A percentile compares a stretch with the other conserved stretches of the same genome.
Conservation (phyloP, 1,140 invertebrate genomes). For the Trigoniulus corallinus region DNA sequence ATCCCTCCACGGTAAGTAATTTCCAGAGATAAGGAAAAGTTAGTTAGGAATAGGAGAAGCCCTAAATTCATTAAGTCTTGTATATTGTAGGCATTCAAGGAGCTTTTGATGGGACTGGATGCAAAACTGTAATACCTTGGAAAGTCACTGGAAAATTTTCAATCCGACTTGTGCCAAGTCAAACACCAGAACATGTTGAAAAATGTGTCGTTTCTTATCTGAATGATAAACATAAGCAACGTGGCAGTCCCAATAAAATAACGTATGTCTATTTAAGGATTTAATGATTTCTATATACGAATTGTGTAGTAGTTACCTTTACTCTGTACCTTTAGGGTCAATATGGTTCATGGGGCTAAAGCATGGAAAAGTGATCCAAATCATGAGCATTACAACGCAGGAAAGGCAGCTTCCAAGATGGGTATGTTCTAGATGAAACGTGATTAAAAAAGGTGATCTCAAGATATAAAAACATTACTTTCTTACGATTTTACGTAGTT, state of each 20-base stretch:
- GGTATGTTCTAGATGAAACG: slow-evolving; percentile 18
- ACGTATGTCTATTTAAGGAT: slow-evolving; percentile 34
- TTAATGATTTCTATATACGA: background rate
- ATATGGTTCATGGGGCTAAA: slow-evolving; percentile 57
- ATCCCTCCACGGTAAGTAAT: slow-evolving; percentile 60
- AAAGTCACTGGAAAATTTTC: slow-evolving; percentile 96
- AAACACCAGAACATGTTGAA: slow-evolving; percentile 57
- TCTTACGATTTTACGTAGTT: slow-evolving; percentile 31
- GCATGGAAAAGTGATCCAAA: slow-evolving; percentile 84
- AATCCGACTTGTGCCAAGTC: slow-evolving; percentile 81
- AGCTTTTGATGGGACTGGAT: slow-evolving; percentile 77
- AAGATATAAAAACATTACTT: background rate
- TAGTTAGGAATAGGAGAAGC: background rate
- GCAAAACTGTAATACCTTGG: slow-evolving; percentile 87
- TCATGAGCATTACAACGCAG: slow-evolving; percentile 82
- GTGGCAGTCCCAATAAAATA: slow-evolving; percentile 72
- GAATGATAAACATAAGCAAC: slow-evolving; percentile 41
- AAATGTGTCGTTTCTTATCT: slow-evolving; percentile 57
- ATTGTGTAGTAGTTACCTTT: slow-evolving; percentile 4
- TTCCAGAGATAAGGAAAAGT: too few species aligned
- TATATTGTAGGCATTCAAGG: slow-evolving; percentile 49
- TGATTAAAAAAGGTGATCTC: too few species aligned
- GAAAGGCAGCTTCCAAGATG: slow-evolving; percentile 61
- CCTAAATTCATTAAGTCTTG: slow-evolving; percentile 1
- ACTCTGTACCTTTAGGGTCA: slow-evolving; percentile 23